Evolutionary conservation across 2,888 invertebrate species (phyloP).

Genomic region (Dasysyrphus albostriatus): DNA sequence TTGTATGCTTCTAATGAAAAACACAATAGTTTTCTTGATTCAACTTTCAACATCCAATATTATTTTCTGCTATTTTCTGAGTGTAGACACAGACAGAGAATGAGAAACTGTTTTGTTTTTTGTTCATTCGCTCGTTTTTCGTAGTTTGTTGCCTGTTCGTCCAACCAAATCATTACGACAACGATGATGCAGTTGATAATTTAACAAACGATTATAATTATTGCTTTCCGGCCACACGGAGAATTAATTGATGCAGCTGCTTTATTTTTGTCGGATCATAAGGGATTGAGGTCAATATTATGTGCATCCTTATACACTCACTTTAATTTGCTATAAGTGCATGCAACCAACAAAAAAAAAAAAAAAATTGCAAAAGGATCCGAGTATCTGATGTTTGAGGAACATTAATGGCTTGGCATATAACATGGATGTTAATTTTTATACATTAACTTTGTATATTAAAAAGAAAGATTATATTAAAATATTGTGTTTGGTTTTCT

Average conservation of each 20-base stretch:
- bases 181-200: slow-evolving; percentile 50
- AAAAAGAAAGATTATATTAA: not conserved
- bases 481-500: not conserved
- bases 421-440: not conserved
- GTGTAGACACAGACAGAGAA: not conserved
- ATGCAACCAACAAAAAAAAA: not conserved
- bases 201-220: slow-evolving; percentile 65
- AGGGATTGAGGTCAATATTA: slow-evolving; percentile 54
- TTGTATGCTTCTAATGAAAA: too few relatives aligned
- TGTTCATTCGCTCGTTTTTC: not conserved
- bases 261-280: slow-evolving; percentile 44
- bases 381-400: not conserved
- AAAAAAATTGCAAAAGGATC: not conserved
- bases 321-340: not conserved
- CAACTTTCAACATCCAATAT: too few relatives aligned
- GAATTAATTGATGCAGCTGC: slow-evolving; percentile 59
- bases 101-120: not conserved
- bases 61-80: not conserved
- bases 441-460: not conserved
- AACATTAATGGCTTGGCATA: not conserved
- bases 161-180: slow-evolving; percentile 52
- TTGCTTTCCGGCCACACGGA: slow-evolving; percentile 51
- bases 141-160: slow-evolving; percentile 6
- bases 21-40: too few relatives aligned
- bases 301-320: not conserved